Conservation (phyloP, 2,797 vertebrate genomes). For the Diglossa cyanea region DNA sequence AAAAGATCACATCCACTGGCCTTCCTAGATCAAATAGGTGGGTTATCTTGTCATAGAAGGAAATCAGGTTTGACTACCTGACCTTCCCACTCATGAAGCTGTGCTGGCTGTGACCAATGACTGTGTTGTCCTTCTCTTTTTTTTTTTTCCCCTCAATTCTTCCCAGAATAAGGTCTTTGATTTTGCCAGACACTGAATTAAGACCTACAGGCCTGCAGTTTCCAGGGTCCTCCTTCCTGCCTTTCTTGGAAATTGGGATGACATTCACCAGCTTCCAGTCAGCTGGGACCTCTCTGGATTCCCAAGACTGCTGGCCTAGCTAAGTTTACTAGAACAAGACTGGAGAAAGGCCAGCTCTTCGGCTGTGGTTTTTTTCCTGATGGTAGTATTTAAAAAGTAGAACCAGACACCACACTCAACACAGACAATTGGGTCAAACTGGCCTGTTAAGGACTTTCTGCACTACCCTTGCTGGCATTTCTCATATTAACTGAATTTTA, state of each 20-base stretch:
- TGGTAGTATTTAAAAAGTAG: background rate
- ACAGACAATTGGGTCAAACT: background rate
- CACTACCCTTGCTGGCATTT: background rate
- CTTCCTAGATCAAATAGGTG: background rate
- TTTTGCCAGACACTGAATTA: background rate
- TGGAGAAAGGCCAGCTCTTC: background rate
- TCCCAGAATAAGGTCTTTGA: background rate
- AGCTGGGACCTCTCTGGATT: background rate
- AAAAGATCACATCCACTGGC: background rate
- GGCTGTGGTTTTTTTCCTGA: background rate
- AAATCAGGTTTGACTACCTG: background rate
- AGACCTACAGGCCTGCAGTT: background rate
- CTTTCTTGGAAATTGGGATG: background rate
- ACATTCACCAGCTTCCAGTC: fast-evolving
- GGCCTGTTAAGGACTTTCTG: background rate
- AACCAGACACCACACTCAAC: fast-evolving
- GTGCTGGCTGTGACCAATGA: background rate
- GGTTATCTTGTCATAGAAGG: background rate
- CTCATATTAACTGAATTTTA: background rate
- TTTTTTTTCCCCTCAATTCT: background rate
- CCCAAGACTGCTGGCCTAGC: background rate
- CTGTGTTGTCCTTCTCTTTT: background rate
- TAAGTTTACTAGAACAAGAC: background rate
- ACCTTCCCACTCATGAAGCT: background rate
- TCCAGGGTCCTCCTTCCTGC: background rate